A percentile compares a stretch with the other conserved stretches of the same genome.
phyloP scores from a whole-genome alignment of 2,888 invertebrate species.

The Balanococcus diminutus region DNA sequence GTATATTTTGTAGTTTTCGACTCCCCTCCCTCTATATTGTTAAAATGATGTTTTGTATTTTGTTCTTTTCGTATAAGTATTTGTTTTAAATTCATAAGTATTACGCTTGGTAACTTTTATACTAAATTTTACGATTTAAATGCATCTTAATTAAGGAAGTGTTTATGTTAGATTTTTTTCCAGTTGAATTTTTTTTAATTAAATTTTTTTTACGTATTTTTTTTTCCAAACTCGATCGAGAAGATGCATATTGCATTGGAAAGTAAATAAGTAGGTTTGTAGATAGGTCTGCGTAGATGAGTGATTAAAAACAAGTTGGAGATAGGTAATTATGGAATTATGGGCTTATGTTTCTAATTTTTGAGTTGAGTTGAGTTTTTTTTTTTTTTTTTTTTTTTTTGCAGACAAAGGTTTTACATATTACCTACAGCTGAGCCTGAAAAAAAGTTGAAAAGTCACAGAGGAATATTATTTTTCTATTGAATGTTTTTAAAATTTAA shows the following conservation, averaged over 20 bases:
- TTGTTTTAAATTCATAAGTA: background rate
- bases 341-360: no score
- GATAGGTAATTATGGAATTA: no score
- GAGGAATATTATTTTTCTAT: no score
- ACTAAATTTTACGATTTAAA: background rate
- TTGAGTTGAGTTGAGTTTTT: no score
- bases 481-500: no score
- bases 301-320: no score
- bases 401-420: background rate
- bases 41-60: background rate
- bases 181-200: constrained; percentile 9
- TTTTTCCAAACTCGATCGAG: background rate
- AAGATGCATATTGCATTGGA: no score
- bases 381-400: background rate
- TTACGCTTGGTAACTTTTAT: constrained; percentile 6
- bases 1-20: background rate
- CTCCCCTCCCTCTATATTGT: background rate
- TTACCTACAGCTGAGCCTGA: background rate
- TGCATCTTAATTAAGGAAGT: background rate
- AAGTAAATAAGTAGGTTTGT: no score
- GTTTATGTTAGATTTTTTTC: constrained; percentile 9
- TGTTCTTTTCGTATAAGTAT: background rate
- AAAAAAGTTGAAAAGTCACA: no score
- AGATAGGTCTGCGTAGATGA: no score
- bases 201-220: background rate